A percentile compares a stretch with the other conserved stretches of the same genome.
phyloP scores from a whole-genome alignment of 30 jellyfish, hydroid and myxozoan species.

The Hydractinia symbiolongicarpus region DNA sequence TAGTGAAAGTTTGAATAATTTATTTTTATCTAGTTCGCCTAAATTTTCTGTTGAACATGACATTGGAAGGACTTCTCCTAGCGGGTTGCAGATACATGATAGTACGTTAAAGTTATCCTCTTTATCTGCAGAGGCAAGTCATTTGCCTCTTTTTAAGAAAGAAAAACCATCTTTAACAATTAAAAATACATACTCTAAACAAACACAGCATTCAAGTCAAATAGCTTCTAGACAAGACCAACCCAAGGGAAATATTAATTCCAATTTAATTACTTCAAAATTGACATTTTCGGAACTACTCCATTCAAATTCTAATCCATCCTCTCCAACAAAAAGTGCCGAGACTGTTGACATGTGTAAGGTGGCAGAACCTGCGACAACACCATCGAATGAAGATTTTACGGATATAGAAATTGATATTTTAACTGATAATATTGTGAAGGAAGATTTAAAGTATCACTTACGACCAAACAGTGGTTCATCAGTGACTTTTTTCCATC shows the following conservation, averaged over 20 bases:
- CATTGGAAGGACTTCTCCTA: too few species aligned
- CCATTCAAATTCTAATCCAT: constrained; percentile 53
- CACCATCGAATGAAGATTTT: not conserved
- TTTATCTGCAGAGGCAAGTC: constrained; percentile 14
- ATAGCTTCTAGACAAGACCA: not conserved
- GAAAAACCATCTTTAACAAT: not conserved
- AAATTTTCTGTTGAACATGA: too few species aligned
- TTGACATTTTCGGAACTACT: constrained; percentile 71
- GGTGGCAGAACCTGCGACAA: too few species aligned
- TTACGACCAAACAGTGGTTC: constrained; percentile 20
- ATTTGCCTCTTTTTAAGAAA: not conserved
- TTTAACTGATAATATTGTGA: constrained; percentile 19
- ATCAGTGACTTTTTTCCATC: constrained; percentile 17
- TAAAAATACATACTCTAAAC: too few species aligned
- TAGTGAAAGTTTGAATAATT: too few species aligned
- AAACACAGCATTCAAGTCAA: not conserved
- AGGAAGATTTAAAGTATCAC: constrained; percentile 33
- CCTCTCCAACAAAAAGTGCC: constrained; percentile 36
- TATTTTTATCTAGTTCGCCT: too few species aligned
- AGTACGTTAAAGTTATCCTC: too few species aligned
- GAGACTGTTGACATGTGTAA: not conserved
- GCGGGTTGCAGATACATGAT: too few species aligned
- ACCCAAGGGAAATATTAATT: not conserved
- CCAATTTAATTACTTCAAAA: not conserved
- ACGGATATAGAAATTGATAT: constrained; percentile 16